Evolutionary conservation across 2,113 vertebrate species (phyloP).

Genomic region (Trochalopteron elliotii): DNA sequence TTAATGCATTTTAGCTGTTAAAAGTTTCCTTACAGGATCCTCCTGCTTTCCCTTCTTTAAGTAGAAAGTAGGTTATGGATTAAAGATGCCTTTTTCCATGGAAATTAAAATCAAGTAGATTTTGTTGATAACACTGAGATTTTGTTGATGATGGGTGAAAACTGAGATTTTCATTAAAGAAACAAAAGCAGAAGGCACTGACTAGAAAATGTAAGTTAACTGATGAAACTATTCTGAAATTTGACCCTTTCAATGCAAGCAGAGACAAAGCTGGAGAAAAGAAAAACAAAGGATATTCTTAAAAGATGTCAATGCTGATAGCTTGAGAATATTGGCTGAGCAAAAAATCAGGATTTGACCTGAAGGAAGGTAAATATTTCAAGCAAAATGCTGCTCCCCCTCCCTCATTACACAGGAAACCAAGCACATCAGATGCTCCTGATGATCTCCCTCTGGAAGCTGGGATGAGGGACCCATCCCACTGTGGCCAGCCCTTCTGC

Average conservation of each 20-base stretch:
- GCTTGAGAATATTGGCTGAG: not conserved
- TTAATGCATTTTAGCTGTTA: not conserved
- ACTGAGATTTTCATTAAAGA: not conserved
- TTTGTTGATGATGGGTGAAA: not conserved
- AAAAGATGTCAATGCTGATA: not conserved
- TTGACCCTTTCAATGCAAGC: not conserved
- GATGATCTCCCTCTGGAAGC: not conserved
- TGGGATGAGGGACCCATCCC: not conserved
- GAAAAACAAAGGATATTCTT: not conserved
- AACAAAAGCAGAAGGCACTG: not conserved
- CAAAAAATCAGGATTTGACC: not conserved
- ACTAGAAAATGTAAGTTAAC: not conserved
- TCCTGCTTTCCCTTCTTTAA: not conserved
- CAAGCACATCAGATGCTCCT: not conserved
- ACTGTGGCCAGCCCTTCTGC: fast-evolving
- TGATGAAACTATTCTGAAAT: not conserved
- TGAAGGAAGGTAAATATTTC: not conserved
- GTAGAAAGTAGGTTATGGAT: not conserved
- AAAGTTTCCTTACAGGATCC: not conserved
- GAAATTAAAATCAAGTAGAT: not conserved
- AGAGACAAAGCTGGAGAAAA: not conserved
- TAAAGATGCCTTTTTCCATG: not conserved
- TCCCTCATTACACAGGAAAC: fast-evolving
- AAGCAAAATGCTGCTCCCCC: not conserved
- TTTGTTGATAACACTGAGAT: not conserved